phyloP scores from a whole-genome alignment of 2,888 invertebrate species.

The Leptarthrus brevirostris region DNA sequence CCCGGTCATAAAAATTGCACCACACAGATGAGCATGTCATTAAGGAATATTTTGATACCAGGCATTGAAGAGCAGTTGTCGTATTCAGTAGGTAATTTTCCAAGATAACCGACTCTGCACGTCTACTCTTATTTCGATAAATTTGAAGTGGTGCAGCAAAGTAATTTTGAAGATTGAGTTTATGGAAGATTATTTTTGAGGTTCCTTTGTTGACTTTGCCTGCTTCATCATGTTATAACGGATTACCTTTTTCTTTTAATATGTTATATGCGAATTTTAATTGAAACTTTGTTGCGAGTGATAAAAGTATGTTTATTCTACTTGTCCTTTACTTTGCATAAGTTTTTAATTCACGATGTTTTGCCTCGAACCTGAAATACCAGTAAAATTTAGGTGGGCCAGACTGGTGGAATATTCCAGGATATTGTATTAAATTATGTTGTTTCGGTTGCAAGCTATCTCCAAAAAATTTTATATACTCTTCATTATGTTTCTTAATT shows the following conservation, averaged over 20 bases:
- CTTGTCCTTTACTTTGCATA: constrained; percentile 32
- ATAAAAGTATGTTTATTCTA: constrained; percentile 43
- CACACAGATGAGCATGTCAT: too few relatives aligned
- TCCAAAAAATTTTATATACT: constrained; percentile 34
- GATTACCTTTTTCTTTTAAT: constrained; percentile 4
- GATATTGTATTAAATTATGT: constrained; percentile 48
- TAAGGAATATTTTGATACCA: too few relatives aligned
- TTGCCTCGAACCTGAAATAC: constrained; percentile 42
- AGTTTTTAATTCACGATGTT: constrained; percentile 43
- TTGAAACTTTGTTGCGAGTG: constrained; percentile 44
- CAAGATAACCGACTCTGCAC: too few relatives aligned
- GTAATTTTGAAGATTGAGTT: too few relatives aligned
- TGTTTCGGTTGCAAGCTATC: constrained; percentile 47
- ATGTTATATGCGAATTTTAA: constrained; percentile 40
- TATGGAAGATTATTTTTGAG: too few relatives aligned
- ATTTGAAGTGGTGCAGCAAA: too few relatives aligned
- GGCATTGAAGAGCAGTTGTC: too few relatives aligned
- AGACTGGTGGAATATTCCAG: constrained; percentile 30
- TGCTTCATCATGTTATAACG: not conserved
- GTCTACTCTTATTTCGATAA: too few relatives aligned
- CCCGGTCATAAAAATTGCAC: too few relatives aligned
- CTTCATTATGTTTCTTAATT: constrained; percentile 39
- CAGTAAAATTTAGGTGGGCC: constrained; percentile 40
- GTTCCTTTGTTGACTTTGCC: not conserved
- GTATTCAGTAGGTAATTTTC: too few relatives aligned